phyloP scores from a whole-genome alignment of 1,140 invertebrate species.

The Rhopalosiphum padi region DNA sequence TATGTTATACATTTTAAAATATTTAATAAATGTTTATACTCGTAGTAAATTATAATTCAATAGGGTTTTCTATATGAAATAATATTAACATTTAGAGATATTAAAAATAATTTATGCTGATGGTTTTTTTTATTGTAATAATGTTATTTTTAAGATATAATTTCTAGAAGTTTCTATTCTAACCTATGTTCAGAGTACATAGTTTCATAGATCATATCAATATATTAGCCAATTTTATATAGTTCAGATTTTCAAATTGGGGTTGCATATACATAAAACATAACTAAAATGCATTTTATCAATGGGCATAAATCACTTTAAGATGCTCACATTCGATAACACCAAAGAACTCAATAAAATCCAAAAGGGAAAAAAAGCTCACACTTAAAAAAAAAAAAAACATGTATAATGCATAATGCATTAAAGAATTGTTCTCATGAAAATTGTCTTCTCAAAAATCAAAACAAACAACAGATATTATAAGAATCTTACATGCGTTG shows the following conservation, averaged over 20 bases:
- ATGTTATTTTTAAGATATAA: background rate
- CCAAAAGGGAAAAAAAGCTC: background rate
- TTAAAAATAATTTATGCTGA: background rate
- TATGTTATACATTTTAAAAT: too few relatives aligned
- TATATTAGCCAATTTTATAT: background rate
- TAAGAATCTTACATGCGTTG: conserved; percentile 76
- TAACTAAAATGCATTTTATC: background rate
- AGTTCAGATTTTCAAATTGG: background rate
- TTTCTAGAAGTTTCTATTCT: background rate
- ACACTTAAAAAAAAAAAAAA: conserved; percentile 2
- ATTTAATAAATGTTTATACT: too few relatives aligned
- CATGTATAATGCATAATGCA: background rate
- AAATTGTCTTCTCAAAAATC: background rate
- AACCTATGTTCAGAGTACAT: background rate
- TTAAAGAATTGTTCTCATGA: background rate
- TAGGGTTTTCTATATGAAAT: too few relatives aligned
- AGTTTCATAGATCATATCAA: background rate
- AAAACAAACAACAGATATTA: background rate
- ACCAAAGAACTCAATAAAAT: background rate
- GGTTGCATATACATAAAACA: background rate
- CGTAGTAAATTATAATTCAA: too few relatives aligned
- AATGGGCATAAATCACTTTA: background rate
- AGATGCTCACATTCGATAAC: background rate
- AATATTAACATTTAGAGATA: too few relatives aligned
- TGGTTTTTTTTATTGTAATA: background rate